These are phyloP conservation scores for Galeruca laticollis DNA, from an alignment of 2,888 invertebrate genomes.

Conservation along the genomic window DNA sequence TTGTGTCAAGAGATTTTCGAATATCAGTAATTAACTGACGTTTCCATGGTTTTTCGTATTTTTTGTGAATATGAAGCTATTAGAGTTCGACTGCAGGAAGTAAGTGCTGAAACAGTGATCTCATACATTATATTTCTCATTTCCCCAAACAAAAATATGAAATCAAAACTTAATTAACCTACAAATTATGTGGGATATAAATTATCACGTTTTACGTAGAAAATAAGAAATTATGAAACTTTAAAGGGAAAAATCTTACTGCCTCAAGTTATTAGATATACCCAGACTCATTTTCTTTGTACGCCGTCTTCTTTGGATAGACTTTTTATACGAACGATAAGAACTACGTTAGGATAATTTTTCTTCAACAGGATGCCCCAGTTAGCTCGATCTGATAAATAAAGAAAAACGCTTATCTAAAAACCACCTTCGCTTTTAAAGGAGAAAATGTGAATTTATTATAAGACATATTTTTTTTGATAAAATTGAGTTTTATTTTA, in stretches of 20 bases:
- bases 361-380: not conserved
- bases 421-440: not conserved
- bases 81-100: no score
- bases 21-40: no score
- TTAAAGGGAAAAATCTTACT: not conserved
- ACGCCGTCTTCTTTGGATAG: not conserved
- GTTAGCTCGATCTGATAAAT: not conserved
- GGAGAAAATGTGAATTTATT: not conserved
- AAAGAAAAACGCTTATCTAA: not conserved
- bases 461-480: no score
- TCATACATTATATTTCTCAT: no score
- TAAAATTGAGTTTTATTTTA: no score
- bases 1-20: no score
- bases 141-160: no score
- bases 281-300: not conserved
- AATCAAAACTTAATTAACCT: not conserved
- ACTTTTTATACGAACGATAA: not conserved
- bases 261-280: not conserved
- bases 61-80: no score
- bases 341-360: not conserved
- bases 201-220: not conserved
- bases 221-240: conserved; percentile 1
- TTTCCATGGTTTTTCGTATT: no score
- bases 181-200: not conserved
- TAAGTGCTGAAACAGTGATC: no score